Conservation (phyloP, 1,140 invertebrate species). For the Aphis craccivora region DNA sequence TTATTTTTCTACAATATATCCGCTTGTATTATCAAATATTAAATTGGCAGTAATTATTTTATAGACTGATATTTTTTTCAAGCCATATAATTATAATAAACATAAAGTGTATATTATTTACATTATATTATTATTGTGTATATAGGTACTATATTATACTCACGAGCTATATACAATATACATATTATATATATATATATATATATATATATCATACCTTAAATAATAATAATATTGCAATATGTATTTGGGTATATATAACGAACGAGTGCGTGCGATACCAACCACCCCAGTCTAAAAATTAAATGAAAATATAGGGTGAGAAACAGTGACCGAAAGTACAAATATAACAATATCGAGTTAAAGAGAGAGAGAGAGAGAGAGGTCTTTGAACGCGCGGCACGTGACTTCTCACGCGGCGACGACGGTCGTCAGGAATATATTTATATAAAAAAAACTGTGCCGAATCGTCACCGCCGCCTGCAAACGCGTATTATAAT, state of each 20-base stretch:
- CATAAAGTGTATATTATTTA: not conserved
- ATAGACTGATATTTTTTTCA: not conserved
- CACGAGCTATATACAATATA: too few relatives aligned
- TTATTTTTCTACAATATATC: not conserved
- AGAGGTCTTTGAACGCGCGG: not conserved
- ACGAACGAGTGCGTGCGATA: not conserved
- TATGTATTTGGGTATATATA: not conserved
- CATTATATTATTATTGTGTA: not conserved
- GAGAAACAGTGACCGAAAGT: not conserved
- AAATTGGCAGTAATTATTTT: not conserved
- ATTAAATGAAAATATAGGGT: not conserved
- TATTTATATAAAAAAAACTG: not conserved
- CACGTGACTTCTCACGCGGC: constrained; percentile 55
- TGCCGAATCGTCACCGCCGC: constrained; percentile 30
- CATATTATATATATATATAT: too few relatives aligned
- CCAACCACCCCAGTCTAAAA: not conserved
- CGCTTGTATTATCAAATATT: not conserved
- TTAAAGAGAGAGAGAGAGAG: not conserved
- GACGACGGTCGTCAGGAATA: not conserved
- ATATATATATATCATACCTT: too few relatives aligned
- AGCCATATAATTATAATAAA: not conserved
- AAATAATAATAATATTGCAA: not conserved
- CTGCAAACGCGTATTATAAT: constrained; percentile 6
- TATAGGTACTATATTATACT: not conserved
- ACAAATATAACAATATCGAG: not conserved